Evolutionary conservation across 2,797 vertebrate genomes (phyloP), one percentile per base, ranked within the genome.

Genomic region (Nannoperca australis): DNA sequence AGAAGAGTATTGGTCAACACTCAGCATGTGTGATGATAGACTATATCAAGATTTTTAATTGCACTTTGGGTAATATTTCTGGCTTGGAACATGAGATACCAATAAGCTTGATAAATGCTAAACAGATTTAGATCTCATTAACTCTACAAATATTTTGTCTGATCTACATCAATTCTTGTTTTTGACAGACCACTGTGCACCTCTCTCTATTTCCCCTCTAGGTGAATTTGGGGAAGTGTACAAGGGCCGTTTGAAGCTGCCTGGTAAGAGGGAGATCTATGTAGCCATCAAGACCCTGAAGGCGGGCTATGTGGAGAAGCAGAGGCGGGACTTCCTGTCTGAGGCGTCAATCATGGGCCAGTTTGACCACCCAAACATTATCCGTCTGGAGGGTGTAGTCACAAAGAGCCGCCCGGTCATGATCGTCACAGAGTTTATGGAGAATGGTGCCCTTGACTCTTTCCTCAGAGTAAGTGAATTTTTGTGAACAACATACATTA

Each of bases 361-460:
- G 92, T 99, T 99, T 0, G 98, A 99, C 91, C 98, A 99, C 85
- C 98, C 98, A 47, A 99, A 99, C 85, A 98, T 99, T 70, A 99
- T 99, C 49, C 97, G 97, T 1, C 93, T 99, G 56, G 98, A 99
- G 80, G 98, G 98, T 0, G 98, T 99, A 8, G 98, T 99, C 84
- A 99, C 98, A 87, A 99, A 99, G 89, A 99, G 97, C 73, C 96
- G 98, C 0, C 98, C 98, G 0, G 98, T 99, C 84, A 99, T 99
- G 98, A 99, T 99, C 51, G 97, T 99, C 88, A 99, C 98, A 0
- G 98, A 99, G 93, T 99, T 99, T 86, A 99, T 99, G 98, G 98
- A 99, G 92, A 99, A 99, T 0, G 98, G 98, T 0, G 98, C 98
- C n/a, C 85, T 99, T 76, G 98, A 99, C 89, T 99, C 98, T 0